Base-by-base conservation (phyloP, 2,888 invertebrate genomes). In the Homarus gammarus region DNA sequence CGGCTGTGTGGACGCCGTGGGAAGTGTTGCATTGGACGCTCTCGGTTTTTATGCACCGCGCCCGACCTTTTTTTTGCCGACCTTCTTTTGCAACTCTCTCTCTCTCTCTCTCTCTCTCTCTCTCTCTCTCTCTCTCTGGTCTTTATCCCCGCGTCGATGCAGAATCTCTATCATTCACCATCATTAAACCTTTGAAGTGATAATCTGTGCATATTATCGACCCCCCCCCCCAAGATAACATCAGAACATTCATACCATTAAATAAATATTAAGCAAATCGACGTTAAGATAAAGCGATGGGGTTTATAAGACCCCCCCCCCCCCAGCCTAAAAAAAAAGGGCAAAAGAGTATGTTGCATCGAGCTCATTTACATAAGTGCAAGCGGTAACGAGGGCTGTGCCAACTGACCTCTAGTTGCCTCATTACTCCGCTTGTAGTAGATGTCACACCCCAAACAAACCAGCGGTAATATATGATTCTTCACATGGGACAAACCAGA, bases 21-120 rank as follows among this genome's bases (percentile, higher is more conserved):
- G 83, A 83, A 83, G 83, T 64, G 83, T 83, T 83, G 83, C 83
- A 83, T 83, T 83, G 83, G 83, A 44, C 49, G 51, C 44, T 72
- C 51, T 51, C 49, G 22, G 51, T 83, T 64, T 64, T 64, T 64
- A 64, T 27, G 27, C 64, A 27, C 31, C 27, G 64, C 8, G 27
- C 22, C 22, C 3, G 18, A 3, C 27, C 64, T 83, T 70, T 49
- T 82, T n/a, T 70, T 44, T n/a, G n/a, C 72, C 49, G 72, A 64
- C 72, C 83, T 83, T 72, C 83, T 83, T 82, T 72, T 83, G 83
- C 83, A 83, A 51, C 72, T 72, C 49, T 44, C 31, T 33, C 72
- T 64, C 18, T 44, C 44, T 44, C 44, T 44, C 44, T 44, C 44
- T 44, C 44, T 64, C 44, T 44, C 44, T 44, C 72, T 72, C 49